Conservation (phyloP, 2,113 vertebrate species). For the Callospermophilus lateralis region DNA sequence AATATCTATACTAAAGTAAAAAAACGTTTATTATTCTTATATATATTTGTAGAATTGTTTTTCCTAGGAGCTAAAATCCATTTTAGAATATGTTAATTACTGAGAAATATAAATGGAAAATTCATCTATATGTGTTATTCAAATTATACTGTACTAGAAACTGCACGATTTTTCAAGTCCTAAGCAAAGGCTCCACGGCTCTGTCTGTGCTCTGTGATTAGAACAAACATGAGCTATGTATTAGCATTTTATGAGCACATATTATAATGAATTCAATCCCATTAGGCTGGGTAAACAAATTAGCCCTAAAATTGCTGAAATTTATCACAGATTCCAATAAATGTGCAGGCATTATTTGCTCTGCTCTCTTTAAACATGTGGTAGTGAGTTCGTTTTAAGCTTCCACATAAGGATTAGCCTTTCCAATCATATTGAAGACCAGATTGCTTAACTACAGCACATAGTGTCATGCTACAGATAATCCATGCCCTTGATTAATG, state of each 20-base stretch:
- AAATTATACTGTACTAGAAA: background rate
- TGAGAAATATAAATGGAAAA: background rate
- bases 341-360: slow-evolving; percentile 82
- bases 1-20: background rate
- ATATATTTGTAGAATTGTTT: background rate
- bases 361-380: slow-evolving; percentile 77
- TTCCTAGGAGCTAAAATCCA: background rate
- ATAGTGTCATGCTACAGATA: slow-evolving; percentile 92
- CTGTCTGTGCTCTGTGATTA: background rate
- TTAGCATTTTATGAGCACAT: slow-evolving; percentile 24
- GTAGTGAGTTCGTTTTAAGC: slow-evolving; percentile 83
- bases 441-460: slow-evolving; percentile 97
- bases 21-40: background rate
- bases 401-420: slow-evolving; percentile 91
- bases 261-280: slow-evolving; percentile 60
- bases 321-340: slow-evolving; percentile 77
- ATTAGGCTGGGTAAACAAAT: slow-evolving; percentile 80
- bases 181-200: background rate
- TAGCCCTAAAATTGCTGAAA: slow-evolving; percentile 76
- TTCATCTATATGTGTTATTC: background rate
- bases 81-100: background rate
- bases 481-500: slow-evolving; percentile 98
- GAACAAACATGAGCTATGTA: slow-evolving; percentile 23
- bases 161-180: background rate
- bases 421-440: slow-evolving; percentile 93